phyloP scores from a whole-genome alignment of 2,113 vertebrate genomes.

The Stomatorhinus ivindoensis region DNA sequence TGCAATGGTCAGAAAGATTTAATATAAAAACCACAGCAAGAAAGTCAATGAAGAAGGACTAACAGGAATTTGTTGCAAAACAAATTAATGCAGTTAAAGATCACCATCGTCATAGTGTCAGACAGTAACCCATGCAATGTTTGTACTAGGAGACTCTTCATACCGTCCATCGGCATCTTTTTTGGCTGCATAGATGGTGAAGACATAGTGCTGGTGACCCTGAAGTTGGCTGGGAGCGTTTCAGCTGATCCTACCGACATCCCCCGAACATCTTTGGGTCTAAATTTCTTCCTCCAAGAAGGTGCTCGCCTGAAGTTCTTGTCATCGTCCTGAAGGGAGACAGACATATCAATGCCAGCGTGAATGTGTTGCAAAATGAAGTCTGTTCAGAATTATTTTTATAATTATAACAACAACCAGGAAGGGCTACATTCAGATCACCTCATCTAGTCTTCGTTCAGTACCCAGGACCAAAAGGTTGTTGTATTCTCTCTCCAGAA shows the following conservation, averaged over 20 bases:
- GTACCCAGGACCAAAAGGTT: constrained; percentile 80
- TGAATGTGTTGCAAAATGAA: not conserved
- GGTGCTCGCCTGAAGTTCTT: constrained; percentile 91
- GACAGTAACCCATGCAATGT: constrained; percentile 13
- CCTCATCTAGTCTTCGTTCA: constrained; percentile 83
- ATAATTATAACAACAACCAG: not conserved
- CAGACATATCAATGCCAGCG: not conserved
- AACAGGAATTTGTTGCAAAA: not conserved
- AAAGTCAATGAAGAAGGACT: constrained; percentile 23
- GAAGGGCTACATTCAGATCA: constrained; percentile 44
- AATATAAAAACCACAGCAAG: constrained; percentile 20
- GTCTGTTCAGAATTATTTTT: not conserved
- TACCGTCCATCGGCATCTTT: constrained; percentile 93
- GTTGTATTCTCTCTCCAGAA: constrained; percentile 86
- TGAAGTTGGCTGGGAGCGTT: constrained; percentile 89
- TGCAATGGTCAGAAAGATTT: not conserved
- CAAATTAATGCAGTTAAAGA: constrained; percentile 4
- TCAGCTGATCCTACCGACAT: constrained; percentile 78
- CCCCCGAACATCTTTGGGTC: constrained; percentile 90
- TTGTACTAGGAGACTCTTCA: constrained; percentile 22
- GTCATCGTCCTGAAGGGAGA: constrained; percentile 74
- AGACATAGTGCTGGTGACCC: constrained; percentile 74
- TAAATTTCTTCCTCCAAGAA: constrained; percentile 95
- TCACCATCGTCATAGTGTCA: not conserved
- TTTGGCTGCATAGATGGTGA: constrained; percentile 88